phyloP scores from a whole-genome alignment of 2,113 vertebrate species.

The Tragelaphus strepsiceros region DNA sequence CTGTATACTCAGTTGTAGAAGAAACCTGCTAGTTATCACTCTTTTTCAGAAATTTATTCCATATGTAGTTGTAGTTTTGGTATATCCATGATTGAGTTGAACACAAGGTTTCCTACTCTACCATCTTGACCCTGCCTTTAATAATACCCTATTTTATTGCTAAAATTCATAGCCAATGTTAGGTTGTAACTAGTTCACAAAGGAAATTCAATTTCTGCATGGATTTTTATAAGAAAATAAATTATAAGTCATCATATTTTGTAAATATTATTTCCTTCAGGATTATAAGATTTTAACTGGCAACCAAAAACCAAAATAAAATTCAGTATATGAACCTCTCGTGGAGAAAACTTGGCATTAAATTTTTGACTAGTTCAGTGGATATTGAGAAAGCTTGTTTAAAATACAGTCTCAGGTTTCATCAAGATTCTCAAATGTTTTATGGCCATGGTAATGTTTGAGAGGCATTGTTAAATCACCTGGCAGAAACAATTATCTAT shows the following conservation, averaged over 20 bases:
- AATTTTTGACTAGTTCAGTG: not conserved
- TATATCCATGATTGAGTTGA: not conserved
- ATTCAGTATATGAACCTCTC: not conserved
- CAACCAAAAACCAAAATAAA: not conserved
- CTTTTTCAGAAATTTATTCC: not conserved
- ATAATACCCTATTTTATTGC: not conserved
- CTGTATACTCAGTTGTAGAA: not conserved
- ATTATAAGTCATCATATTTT: not conserved
- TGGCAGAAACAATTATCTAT: not conserved
- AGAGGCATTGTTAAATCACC: not conserved
- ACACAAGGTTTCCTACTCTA: not conserved
- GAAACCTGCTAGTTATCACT: not conserved
- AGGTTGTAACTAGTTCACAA: not conserved
- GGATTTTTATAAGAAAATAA: not conserved
- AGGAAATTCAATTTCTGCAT: not conserved
- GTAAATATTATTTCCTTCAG: not conserved
- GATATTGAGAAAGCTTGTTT: not conserved
- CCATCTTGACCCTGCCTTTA: not conserved
- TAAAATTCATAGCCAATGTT: not conserved
- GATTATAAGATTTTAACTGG: not conserved
- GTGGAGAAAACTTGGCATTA: fast-evolving
- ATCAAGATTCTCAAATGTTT: not conserved
- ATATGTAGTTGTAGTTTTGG: not conserved
- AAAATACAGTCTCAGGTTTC: not conserved
- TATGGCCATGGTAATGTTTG: not conserved